Percentiles rank a stretch among this genome's conserved stretches.
Conservation (phyloP, 2,113 vertebrate genomes). For the Eulemur macaco region DNA sequence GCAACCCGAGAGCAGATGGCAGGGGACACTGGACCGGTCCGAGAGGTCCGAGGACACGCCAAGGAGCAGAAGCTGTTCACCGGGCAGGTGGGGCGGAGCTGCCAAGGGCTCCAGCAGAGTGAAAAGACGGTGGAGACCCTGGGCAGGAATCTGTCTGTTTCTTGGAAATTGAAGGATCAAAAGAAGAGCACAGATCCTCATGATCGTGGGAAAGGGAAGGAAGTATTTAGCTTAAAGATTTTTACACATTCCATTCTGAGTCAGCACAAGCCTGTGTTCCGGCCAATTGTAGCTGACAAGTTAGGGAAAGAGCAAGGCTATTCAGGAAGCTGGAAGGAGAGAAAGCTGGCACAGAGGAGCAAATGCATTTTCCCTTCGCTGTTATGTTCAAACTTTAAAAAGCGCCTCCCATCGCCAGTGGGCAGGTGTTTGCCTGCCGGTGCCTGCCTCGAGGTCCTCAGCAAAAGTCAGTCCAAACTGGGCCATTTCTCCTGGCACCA, state of each 20-base stretch:
- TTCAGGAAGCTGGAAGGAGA: background rate
- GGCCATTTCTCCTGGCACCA: background rate
- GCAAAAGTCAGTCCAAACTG: background rate
- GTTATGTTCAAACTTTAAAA: background rate
- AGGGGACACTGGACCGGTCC: background rate
- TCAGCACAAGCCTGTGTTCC: background rate
- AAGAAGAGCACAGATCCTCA: background rate
- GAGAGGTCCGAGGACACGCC: background rate
- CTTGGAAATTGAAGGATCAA: background rate
- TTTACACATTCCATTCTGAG: background rate
- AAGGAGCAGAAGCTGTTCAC: too few species aligned
- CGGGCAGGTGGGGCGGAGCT: background rate
- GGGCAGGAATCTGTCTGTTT: background rate
- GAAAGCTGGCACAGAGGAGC: background rate
- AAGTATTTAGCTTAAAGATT: background rate
- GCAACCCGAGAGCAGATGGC: background rate
- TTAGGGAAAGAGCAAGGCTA: background rate
- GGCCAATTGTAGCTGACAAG: background rate
- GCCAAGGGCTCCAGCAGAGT: background rate
- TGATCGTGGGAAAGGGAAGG: background rate
- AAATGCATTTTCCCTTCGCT: background rate
- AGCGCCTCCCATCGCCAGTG: background rate
- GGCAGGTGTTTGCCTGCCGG: background rate
- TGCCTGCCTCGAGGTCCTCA: background rate
- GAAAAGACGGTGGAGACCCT: background rate